A percentile compares a stretch with the other conserved stretches of the same genome.
Conservation (phyloP, 2,113 vertebrate genomes). For the Eleginops maclovinus region DNA sequence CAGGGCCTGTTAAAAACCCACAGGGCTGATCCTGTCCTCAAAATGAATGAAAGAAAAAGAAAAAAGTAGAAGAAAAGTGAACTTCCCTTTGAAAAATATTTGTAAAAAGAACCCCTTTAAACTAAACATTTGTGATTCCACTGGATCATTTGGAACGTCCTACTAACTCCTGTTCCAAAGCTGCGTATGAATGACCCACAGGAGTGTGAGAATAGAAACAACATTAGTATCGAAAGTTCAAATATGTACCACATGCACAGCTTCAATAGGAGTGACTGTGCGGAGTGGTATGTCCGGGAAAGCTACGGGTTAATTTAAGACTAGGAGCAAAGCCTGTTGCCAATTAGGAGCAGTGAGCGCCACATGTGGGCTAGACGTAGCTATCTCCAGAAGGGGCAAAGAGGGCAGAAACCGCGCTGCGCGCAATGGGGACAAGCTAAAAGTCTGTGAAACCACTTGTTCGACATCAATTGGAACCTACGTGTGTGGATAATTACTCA, state of each 20-base stretch:
- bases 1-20: slow-evolving; percentile 28
- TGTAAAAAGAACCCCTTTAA: not conserved
- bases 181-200: not conserved
- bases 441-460: slow-evolving; percentile 3
- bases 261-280: slow-evolving; percentile 53
- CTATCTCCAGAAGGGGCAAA: slow-evolving; percentile 66
- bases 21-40: slow-evolving; percentile 32
- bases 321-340: slow-evolving; percentile 83
- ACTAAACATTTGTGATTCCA: not conserved
- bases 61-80: not conserved
- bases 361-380: slow-evolving; percentile 76
- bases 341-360: slow-evolving; percentile 83
- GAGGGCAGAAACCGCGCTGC: slow-evolving; percentile 53
- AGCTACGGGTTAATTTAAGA: slow-evolving; percentile 84
- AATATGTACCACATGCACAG: slow-evolving; percentile 59
- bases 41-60: not conserved
- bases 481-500: not conserved
- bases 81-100: not conserved
- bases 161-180: not conserved
- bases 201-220: slow-evolving; percentile 44
- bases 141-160: not conserved
- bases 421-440: slow-evolving; percentile 52
- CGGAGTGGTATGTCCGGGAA: slow-evolving; percentile 73
- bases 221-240: slow-evolving; percentile 23
- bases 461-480: not conserved